Percentiles rank a stretch among this genome's conserved stretches.
Evolutionary conservation across 1,140 invertebrate genomes (phyloP).

Genomic region (Drosophila nikananu): DNA sequence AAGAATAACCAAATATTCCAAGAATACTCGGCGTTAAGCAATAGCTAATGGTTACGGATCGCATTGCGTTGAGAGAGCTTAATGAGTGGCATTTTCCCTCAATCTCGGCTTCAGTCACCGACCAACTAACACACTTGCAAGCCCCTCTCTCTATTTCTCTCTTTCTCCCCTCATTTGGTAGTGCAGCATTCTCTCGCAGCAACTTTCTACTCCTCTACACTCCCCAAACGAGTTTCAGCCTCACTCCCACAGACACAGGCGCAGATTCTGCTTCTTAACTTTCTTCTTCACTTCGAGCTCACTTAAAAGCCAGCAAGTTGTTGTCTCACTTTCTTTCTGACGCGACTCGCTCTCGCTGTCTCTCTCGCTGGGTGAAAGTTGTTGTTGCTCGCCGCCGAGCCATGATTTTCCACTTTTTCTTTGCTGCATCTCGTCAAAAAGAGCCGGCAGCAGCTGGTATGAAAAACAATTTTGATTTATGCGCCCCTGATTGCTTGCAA

Average conservation of each 20-base stretch:
- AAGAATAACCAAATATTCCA: conserved; percentile 20
- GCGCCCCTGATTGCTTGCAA: conserved; percentile 65
- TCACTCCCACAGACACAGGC: conserved; percentile 12
- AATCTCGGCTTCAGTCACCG: conserved; percentile 2
- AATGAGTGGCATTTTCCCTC: conserved; percentile 3
- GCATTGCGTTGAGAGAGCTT: conserved; percentile 3
- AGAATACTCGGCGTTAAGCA: conserved; percentile 28
- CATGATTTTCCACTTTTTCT: conserved; percentile 82
- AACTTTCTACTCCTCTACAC: conserved; percentile 49
- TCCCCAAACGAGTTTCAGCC: conserved; percentile 46
- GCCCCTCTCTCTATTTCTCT: not conserved
- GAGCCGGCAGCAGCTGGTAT: conserved; percentile 18
- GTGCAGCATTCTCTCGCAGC: conserved; percentile 42
- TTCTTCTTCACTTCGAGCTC: conserved; percentile 50
- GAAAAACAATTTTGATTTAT: conserved; percentile 63
- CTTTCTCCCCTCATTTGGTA: conserved; percentile 1
- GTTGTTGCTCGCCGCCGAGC: conserved; percentile 63
- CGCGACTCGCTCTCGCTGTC: conserved; percentile 22
- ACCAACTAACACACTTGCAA: conserved; percentile 38
- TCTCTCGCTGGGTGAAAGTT: conserved; percentile 68
- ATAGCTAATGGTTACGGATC: conserved; percentile 7
- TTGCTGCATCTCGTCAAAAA: conserved; percentile 33
- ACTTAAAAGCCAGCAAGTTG: conserved; percentile 46
- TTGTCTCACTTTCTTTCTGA: conserved; percentile 52
- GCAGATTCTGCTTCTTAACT: conserved; percentile 54